phyloP scores from a whole-genome alignment of 2,113 vertebrate species.

The Ailuropoda melanoleuca region DNA sequence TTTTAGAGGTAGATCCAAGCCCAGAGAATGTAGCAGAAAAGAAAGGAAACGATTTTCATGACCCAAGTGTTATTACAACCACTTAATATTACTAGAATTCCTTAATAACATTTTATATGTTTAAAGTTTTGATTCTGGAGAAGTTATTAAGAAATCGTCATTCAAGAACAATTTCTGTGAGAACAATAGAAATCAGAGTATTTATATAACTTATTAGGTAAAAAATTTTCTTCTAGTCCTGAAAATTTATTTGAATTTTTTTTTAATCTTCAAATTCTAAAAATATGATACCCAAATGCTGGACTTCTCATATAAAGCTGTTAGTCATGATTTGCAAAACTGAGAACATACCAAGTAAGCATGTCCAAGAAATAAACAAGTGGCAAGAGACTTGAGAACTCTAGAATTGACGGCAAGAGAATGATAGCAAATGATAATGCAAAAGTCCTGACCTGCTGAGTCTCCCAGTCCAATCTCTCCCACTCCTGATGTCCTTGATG shows the following conservation, averaged over 20 bases:
- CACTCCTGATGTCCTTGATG: conserved; percentile 59
- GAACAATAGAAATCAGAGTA: not conserved
- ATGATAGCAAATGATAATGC: not conserved
- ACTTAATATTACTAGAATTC: not conserved
- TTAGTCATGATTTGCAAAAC: not conserved
- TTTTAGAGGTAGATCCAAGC: not conserved
- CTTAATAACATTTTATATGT: not conserved
- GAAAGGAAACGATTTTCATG: not conserved
- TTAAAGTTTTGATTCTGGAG: not conserved
- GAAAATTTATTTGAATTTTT: not conserved
- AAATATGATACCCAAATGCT: not conserved
- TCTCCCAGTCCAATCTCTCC: conserved; percentile 71
- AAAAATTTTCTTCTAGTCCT: not conserved
- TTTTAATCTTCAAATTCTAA: not conserved
- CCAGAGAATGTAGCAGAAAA: not conserved
- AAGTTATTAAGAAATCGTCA: not conserved
- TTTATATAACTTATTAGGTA: not conserved
- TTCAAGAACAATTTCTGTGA: not conserved
- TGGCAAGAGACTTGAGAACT: not conserved
- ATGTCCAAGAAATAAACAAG: not conserved
- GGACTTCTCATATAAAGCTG: not conserved
- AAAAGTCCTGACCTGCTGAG: conserved; percentile 80
- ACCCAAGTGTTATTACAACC: not conserved
- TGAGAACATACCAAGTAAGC: not conserved
- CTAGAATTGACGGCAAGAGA: not conserved